Conservation (phyloP, 2,113 vertebrate species). For the Desmodus rotundus region DNA sequence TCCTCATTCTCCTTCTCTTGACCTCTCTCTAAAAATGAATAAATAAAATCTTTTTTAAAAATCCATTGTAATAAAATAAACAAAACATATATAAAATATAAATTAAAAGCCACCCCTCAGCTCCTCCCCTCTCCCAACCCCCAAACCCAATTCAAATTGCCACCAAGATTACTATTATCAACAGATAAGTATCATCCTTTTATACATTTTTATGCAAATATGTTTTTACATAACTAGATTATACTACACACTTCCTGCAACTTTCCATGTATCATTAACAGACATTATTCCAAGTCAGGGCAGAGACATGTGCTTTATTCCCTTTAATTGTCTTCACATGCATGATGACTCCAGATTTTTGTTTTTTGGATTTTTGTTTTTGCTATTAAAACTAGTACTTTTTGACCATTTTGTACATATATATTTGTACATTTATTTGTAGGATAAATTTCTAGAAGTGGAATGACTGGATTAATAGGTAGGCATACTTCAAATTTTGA, state of each 20-base stretch:
- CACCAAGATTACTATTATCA: neutral
- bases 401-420: neutral
- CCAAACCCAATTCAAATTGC: neutral
- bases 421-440: neutral
- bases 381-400: neutral
- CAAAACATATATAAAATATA: neutral
- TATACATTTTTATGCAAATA: neutral
- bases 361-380: neutral
- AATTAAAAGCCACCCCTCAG: neutral
- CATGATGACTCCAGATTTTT: neutral
- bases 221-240: neutral
- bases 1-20: too few relatives aligned
- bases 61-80: slow-evolving; percentile 5
- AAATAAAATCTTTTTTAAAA: too few relatives aligned
- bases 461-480: neutral
- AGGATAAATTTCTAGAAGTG: neutral
- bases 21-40: too few relatives aligned
- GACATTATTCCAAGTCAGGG: neutral
- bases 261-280: neutral
- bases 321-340: neutral
- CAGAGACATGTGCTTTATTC: neutral
- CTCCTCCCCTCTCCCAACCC: neutral
- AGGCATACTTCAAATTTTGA: neutral
- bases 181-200: neutral
- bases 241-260: neutral